Conservation (phyloP, 1,140 invertebrate species). For the Drosophila grimshawi region DNA sequence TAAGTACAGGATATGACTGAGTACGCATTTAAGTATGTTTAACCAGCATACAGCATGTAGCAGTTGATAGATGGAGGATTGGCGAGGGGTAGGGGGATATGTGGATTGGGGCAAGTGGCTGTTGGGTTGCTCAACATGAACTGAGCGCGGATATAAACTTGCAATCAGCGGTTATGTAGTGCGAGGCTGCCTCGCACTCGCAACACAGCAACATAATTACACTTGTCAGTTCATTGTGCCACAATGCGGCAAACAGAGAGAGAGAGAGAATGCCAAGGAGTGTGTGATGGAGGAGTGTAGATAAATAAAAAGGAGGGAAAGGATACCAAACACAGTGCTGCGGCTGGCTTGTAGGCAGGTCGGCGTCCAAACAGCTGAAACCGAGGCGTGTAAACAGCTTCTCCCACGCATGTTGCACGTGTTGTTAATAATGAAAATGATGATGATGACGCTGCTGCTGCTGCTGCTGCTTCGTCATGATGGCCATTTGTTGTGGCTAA, state of each 20-base stretch:
- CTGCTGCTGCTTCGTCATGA: slow-evolving; percentile 55
- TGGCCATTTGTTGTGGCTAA: slow-evolving; percentile 77
- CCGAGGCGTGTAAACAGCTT: slow-evolving; percentile 54
- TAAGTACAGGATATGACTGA: neutral
- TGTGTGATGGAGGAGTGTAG: neutral
- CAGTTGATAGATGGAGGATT: neutral
- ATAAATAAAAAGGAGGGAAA: neutral
- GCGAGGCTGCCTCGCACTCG: slow-evolving; percentile 28
- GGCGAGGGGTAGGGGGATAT: neutral
- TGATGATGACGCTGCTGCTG: slow-evolving; percentile 20
- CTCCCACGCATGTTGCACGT: slow-evolving; percentile 65
- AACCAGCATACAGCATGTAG: neutral
- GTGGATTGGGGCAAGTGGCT: slow-evolving; percentile 5
- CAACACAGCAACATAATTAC: slow-evolving; percentile 70
- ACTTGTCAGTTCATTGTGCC: slow-evolving; percentile 81
- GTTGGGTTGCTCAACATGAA: slow-evolving; percentile 36
- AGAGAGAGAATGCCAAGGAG: neutral
- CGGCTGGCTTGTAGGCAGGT: slow-evolving; percentile 27
- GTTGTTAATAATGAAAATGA: slow-evolving; percentile 46
- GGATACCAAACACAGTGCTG: slow-evolving; percentile 17
- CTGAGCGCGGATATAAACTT: slow-evolving; percentile 62
- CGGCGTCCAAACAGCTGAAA: slow-evolving; percentile 40
- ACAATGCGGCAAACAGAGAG: slow-evolving; percentile 53
- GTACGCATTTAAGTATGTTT: neutral
- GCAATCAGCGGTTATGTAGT: slow-evolving; percentile 75